Base-by-base conservation (phyloP, 2,888 invertebrate genomes). In the Amphipyra berbera region DNA sequence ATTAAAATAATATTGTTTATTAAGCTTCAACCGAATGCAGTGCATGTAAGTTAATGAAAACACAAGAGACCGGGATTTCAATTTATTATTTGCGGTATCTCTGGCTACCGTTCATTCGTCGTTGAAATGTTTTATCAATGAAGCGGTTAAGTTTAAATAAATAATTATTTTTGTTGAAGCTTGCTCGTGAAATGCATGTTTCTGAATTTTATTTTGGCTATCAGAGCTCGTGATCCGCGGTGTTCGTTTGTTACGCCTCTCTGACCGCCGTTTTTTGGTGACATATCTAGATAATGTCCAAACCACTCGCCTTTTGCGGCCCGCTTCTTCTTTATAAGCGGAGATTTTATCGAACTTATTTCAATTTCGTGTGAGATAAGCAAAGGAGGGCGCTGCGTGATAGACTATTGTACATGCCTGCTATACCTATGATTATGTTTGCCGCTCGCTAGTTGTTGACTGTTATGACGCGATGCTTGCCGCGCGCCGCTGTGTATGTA, bases 231-330 rank as follows among this genome's bases (percentile, higher is more conserved):
- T 65, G 81, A 83, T 78, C 81, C 68, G 83, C 77, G 81, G 82
- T 78, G 79, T 86, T 85, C 88, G 85, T 85, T 85, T 86, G 88
- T 83, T 85, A 82, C 87, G 88, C 87, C 86, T 84, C 85, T 74
- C 76, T 78, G 83, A 82, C 71, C 82, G 84, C 89, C 85, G 84
- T 89, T 90, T n/a, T 92, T 89, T 78, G 86, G 87, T 82, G 89
- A 88, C 89, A 88, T 84, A 87, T 88, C 85, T 83, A 84, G 93
- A 93, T 93, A 90, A 81, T 82, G 91, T 90, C 90, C 78, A 76
- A 81, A 82, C 77, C 91, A 90, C 74, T 88, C 84, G 86, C 88
- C 88, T 88, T 87, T 90, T 86, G 84, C 82, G 84, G 81, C 79
- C 81, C 83, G 85, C 80, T 81, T 85, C 83, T 81, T 83, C 82